Base-by-base conservation (phyloP, 1,140 invertebrate genomes). In the Megalopta genalis region DNA sequence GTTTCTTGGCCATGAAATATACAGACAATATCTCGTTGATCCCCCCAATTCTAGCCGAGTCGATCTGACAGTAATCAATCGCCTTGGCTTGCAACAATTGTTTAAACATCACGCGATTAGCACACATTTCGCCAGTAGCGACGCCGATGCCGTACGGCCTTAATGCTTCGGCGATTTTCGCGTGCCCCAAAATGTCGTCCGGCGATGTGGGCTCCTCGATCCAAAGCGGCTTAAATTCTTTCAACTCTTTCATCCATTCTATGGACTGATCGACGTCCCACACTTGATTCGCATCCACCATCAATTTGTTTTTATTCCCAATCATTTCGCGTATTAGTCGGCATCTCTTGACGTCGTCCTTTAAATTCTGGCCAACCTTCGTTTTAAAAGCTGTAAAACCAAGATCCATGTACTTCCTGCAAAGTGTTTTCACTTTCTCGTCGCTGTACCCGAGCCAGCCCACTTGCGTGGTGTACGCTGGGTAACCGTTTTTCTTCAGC, bases 161-260 rank as follows among this genome's bases (percentile, higher is more conserved):
- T 64, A 94, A 94, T 85, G 93, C 94, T 76, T 94, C 89, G 0
- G 94, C 93, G 76, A 98, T 98, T 39, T 93, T 93, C 6, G 95
- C 95, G 93, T 98, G 97, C 9, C 97, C 98, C 6, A 98, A 91
- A 12, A 98, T 93, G 90, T 99, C 98, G 91, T 99, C 98, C 5
- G 98, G 97, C 12, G 96, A 97, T 0, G 98, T 99, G 9, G 98
- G 98, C 88, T 99, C 98, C 92, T 99, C 98, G 83, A 99, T 98
- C 97, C 97, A 99, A 25, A 95, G 90, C 10, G 96, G 95, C 80
- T 97, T 96, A 84, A 96, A 97, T 37, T 95, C 92, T 0, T 95
- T 94, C 52, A 99, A 88, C 67, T 95, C 88, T 87, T 95, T 95
- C 95, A 98, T 97, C 97, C 97, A 98, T 8, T 95, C 94, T 67